Evolutionary conservation across 1,140 invertebrate species (phyloP).

Genomic region (Theocolax elegans): DNA sequence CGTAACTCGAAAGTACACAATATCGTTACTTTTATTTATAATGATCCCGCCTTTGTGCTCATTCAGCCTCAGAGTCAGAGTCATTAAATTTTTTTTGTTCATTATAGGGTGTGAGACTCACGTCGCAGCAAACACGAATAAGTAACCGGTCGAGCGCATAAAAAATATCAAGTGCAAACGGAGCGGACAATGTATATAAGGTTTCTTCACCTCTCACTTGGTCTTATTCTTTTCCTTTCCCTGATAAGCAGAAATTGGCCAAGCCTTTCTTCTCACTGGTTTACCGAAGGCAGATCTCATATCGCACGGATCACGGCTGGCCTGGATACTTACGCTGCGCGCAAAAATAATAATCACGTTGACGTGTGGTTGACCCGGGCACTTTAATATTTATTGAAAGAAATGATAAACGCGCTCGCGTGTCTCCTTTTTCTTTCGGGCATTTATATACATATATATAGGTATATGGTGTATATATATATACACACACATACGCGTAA

Average conservation of each 20-base stretch:
- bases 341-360: constrained; percentile 26
- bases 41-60: constrained; percentile 1
- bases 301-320: constrained; percentile 6
- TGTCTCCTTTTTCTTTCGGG: constrained; percentile 7
- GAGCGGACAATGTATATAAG: constrained; percentile 12
- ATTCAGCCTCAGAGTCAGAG: not conserved
- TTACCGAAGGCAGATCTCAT: not conserved
- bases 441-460: too few species aligned
- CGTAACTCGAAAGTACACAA: constrained; percentile 6
- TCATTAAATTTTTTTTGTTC: constrained; percentile 30
- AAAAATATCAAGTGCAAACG: not conserved
- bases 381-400: not conserved
- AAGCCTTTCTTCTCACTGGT: constrained; percentile 1
- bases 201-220: not conserved
- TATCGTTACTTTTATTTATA: not conserved
- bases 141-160: not conserved
- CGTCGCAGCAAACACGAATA: not conserved
- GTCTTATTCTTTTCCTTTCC: not conserved
- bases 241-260: not conserved
- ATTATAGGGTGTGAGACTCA: constrained; percentile 15
- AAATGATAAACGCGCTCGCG: constrained; percentile 26
- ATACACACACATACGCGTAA: too few species aligned
- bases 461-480: constrained; percentile 11
- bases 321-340: not conserved
- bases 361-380: not conserved